Conservation (phyloP, 1,140 invertebrate genomes). For the fruit fly (Drosophila melanogaster) region Release_6_plus_ISO1_MT NT_033779.5:1431501-1432000, state of each 20-base stretch:
- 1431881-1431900: constrained; percentile 45
- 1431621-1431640: constrained; percentile 78
- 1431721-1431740: constrained; percentile 41
- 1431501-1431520: constrained; percentile 65
- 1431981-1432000: constrained; percentile 34
- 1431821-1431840: constrained; percentile 67
- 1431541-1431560: constrained; percentile 17
- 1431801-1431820: constrained; percentile 74
- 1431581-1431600: constrained; percentile 72
- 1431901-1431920: constrained; percentile 18
- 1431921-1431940: constrained; percentile 24
- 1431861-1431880: background rate
- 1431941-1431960: constrained; percentile 27
- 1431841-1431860: background rate
- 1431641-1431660: constrained; percentile 7
- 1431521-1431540: constrained; percentile 25
- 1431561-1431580: constrained; percentile 19
- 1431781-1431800: constrained; percentile 51
- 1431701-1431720: constrained; percentile 64
- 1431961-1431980: constrained; percentile 29
- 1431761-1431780: constrained; percentile 28
- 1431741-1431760: constrained; percentile 23
- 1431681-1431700: constrained; percentile 77
- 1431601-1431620: constrained; percentile 79
- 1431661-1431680: constrained; percentile 54